phyloP scores from a whole-genome alignment of 2,888 invertebrate genomes.

The Plusia festucae region DNA sequence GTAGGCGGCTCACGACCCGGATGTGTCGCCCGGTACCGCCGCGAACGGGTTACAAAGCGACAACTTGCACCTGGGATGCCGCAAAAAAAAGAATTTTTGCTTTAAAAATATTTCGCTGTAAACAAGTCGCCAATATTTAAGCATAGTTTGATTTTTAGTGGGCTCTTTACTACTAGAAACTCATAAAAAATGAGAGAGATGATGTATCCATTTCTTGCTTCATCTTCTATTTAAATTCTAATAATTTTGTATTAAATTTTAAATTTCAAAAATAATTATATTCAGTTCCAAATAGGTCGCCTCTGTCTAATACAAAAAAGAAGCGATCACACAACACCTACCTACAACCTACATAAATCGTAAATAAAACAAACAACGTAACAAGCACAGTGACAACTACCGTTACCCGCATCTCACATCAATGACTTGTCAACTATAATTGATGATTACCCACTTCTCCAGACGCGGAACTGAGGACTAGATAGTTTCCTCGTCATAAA shows the following conservation, averaged over 20 bases:
- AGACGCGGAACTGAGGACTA: constrained; percentile 36
- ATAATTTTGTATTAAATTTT: too few relatives aligned
- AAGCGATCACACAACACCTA: not conserved
- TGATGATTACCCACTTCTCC: constrained; percentile 24
- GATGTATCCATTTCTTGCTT: too few relatives aligned
- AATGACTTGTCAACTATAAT: constrained; percentile 21
- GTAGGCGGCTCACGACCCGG: constrained; percentile 50
- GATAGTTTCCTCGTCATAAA: constrained; percentile 34
- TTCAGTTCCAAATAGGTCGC: too few relatives aligned
- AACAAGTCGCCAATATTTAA: not conserved
- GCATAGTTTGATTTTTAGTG: too few relatives aligned
- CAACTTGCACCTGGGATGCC: constrained; percentile 21
- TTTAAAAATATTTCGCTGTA: not conserved
- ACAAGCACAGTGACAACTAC: not conserved
- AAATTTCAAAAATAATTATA: too few relatives aligned
- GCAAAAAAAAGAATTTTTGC: constrained; percentile 2
- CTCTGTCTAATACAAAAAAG: too few relatives aligned
- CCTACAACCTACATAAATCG: not conserved
- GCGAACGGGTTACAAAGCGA: constrained; percentile 43
- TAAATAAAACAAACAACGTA: constrained; percentile 3
- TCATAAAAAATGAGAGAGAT: too few relatives aligned
- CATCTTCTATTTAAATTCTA: too few relatives aligned
- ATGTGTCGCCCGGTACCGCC: constrained; percentile 38
- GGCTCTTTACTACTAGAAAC: too few relatives aligned
- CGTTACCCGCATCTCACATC: constrained; percentile 27